Conservation (phyloP, 2,797 vertebrate species). For the Coregonus sp. region DNA sequence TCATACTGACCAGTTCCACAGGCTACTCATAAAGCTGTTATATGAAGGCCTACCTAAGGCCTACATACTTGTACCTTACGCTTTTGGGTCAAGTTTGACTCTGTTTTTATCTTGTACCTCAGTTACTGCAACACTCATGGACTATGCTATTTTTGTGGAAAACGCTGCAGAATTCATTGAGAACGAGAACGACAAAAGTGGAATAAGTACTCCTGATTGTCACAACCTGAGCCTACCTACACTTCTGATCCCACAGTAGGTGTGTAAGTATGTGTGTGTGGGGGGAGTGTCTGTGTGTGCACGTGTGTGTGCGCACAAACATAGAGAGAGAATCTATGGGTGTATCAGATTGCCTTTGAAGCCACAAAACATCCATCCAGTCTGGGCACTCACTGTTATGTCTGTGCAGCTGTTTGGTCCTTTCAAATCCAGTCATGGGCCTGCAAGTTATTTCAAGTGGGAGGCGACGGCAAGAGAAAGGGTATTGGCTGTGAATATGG, state of each 20-base stretch:
- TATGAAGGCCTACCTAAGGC: neutral
- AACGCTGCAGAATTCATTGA: neutral
- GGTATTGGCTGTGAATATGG: conserved; percentile 9
- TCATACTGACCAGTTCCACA: neutral
- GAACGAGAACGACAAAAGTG: neutral
- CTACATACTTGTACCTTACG: neutral
- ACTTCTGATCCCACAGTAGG: conserved; percentile 14
- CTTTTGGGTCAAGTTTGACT: neutral
- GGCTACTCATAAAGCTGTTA: neutral
- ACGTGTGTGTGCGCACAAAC: neutral
- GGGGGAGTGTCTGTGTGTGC: neutral
- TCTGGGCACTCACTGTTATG: conserved; percentile 55
- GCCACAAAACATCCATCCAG: conserved; percentile 43
- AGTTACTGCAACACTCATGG: neutral
- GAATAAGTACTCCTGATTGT: neutral
- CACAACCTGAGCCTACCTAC: neutral
- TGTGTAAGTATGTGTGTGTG: neutral
- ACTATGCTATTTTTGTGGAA: neutral
- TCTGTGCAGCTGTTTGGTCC: conserved; percentile 55
- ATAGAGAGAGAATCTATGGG: conserved; percentile 9
- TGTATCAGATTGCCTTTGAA: conserved; percentile 58
- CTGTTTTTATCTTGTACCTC: neutral
- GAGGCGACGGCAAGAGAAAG: conserved; percentile 1
- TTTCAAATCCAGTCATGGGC: conserved; percentile 46
- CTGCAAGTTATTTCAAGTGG: conserved; percentile 33